Base-by-base conservation (phyloP, 2,888 invertebrate genomes). In the Agriopis marginaria region DNA sequence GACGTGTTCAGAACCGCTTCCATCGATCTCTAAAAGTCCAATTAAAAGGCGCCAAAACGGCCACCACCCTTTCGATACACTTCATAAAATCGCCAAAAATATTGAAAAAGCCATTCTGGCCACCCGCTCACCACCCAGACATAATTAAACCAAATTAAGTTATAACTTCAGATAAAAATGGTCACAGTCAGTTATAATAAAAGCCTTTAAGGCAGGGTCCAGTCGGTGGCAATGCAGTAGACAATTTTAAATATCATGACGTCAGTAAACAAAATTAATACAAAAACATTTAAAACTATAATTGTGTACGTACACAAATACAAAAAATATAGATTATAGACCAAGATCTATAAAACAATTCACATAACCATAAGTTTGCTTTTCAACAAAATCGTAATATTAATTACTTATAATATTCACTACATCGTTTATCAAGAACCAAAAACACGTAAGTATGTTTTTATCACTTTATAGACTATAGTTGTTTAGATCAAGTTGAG, bases 61-160 rank as follows among this genome's bases (percentile, higher is more conserved):
- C 79, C 87, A 85, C 86, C 82, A 88, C 86, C 85, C 88, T 89
- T 90, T 89, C 85, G 91, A 81, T 87, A 91, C 86, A 89, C 85
- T 84, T 82, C 77, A 86, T 90, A 86, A 82, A 82, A 80, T 79
- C 65, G 74, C 73, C 63, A 75, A 83, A 85, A 82, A 73, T 74
- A 73, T 79, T 75, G 74, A 77, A 78, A 80, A 83, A 75, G 75
- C 77, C 79, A 77, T 82, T 75, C 76, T 75, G 73, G 79, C 78
- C 79, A 82, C 80, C 80, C 82, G 79, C 75, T 82, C 76, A 75
- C 59, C 75, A 75, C 73, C 67, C 80, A 78, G 76, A 84, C 80
- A 79, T 85, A 79, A 89, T 88, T 86, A 83, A 86, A 85, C 74
- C 80, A 84, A 83, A 90, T 90, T 88, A 86, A 89, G 89, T 88